Percentiles rank a stretch among this genome's conserved stretches.
phyloP scores from a whole-genome alignment of 2,888 invertebrate genomes.

The Habroteleia sp. region DNA sequence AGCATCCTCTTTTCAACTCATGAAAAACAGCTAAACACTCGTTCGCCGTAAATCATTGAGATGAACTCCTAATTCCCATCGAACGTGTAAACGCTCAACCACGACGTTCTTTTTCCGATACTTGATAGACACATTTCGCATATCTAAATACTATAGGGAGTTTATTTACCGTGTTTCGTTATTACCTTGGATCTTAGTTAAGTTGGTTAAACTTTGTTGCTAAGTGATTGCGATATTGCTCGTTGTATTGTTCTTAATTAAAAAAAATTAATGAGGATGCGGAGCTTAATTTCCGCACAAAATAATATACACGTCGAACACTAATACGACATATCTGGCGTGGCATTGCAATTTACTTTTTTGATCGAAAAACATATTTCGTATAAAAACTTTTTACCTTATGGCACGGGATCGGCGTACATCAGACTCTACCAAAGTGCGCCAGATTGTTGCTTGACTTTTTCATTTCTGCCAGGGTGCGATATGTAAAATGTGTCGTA shows the following conservation, averaged over 20 bases:
- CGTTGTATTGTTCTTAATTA: conserved; percentile 14
- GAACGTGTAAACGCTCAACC: conserved; percentile 35
- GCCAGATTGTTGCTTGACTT: conserved; percentile 42
- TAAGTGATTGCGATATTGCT: conserved; percentile 19
- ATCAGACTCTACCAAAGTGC: conserved; percentile 16
- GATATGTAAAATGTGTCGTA: conserved; percentile 32
- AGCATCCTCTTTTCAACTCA: not conserved
- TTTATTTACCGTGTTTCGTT: conserved; percentile 24
- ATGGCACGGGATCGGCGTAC: not conserved
- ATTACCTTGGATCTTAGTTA: conserved; percentile 11
- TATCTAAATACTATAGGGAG: conserved; percentile 23
- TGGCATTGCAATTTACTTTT: conserved; percentile 24
- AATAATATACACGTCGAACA: conserved; percentile 13
- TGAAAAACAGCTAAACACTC: conserved; percentile 25
- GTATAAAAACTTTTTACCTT: conserved; percentile 43
- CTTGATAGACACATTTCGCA: conserved; percentile 30
- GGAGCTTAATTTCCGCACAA: conserved; percentile 33
- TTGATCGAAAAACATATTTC: conserved; percentile 41
- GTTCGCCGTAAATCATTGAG: conserved; percentile 34
- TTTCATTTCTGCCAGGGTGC: conserved; percentile 26
- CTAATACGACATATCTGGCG: conserved; percentile 10
- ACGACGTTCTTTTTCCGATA: conserved; percentile 27
- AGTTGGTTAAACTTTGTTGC: conserved; percentile 4
- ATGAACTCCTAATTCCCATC: conserved; percentile 45
- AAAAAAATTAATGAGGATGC: conserved; percentile 8